These are phyloP conservation scores for Drosophila arizonae DNA, from an alignment of 1,140 invertebrate species.

Conservation along the genomic window DNA sequence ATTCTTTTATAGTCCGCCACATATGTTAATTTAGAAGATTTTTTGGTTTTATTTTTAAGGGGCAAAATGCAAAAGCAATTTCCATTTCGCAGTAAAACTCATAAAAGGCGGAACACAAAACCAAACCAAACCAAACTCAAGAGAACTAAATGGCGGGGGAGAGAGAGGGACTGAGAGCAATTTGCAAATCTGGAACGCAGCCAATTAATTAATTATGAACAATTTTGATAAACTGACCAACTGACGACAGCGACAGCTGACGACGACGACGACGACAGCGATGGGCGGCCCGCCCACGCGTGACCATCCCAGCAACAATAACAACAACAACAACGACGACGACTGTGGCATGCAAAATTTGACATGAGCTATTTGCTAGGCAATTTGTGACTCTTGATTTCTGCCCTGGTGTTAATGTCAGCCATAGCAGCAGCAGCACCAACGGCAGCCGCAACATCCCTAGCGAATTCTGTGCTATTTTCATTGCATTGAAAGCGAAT, in stretches of 20 bases:
- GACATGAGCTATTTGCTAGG: conserved; percentile 55
- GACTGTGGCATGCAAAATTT: conserved; percentile 61
- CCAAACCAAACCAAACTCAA: conserved; percentile 2
- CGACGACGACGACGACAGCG: conserved; percentile 10
- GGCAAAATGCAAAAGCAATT: conserved; percentile 67
- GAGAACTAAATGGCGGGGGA: conserved; percentile 6
- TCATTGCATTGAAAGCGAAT: conserved; percentile 66
- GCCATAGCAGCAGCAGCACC: conserved; percentile 10
- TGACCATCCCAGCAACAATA: conserved; percentile 42
- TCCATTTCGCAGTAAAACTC: conserved; percentile 74
- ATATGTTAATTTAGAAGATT: conserved; percentile 65
- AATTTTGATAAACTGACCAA: conserved; percentile 76
- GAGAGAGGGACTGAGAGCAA: conserved; percentile 50
- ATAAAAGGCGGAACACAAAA: conserved; percentile 37
- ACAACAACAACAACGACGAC: conserved; percentile 16
- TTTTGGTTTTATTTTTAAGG: conserved; percentile 29
- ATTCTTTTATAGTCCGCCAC: conserved; percentile 39
- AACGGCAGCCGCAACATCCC: conserved; percentile 20
- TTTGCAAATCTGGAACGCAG: conserved; percentile 79
- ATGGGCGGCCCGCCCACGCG: conserved; percentile 53
- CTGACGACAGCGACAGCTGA: conserved; percentile 35
- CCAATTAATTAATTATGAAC: conserved; percentile 82
- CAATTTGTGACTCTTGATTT: conserved; percentile 41
- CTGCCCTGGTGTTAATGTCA: conserved; percentile 65
- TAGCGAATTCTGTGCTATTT: conserved; percentile 65